Evolutionary conservation across 1,140 invertebrate species (phyloP).

Genomic region (Pygmarrhopalites habei): DNA sequence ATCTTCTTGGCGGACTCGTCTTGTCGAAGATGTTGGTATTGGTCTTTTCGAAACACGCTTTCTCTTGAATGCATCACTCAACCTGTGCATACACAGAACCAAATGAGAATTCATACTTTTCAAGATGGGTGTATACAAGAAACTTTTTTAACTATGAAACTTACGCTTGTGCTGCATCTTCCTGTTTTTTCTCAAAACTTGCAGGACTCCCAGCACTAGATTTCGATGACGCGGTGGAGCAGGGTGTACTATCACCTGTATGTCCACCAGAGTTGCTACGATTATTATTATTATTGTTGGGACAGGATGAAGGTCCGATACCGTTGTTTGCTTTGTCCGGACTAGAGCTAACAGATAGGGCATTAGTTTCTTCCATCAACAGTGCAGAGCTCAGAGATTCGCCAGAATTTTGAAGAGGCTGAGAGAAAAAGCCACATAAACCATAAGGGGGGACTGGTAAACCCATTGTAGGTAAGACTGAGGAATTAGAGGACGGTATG

Average conservation of each 20-base stretch:
- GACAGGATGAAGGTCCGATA: too few species aligned
- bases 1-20: slow-evolving; percentile 36
- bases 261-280: background rate
- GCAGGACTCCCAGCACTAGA: background rate
- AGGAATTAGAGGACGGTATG: background rate
- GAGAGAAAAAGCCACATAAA: too few species aligned
- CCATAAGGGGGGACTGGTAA: background rate
- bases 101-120: background rate
- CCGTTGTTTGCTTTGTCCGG: too few species aligned
- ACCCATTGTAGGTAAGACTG: too few species aligned
- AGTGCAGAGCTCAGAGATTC: background rate
- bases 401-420: background rate
- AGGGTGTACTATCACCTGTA: background rate
- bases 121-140: too few species aligned
- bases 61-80: slow-evolving; percentile 36
- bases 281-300: slow-evolving; percentile 10
- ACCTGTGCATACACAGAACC: background rate
- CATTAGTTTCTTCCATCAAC: too few species aligned
- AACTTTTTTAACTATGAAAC: too few species aligned
- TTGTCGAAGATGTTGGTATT: slow-evolving; percentile 35
- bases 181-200: background rate
- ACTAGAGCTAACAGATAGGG: too few species aligned
- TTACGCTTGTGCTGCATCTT: slow-evolving; percentile 1
- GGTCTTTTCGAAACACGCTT: slow-evolving; percentile 36
- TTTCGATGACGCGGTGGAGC: background rate